Conservation (phyloP, 2,888 invertebrate genomes). For the Enchytraeus crypticus region DNA sequence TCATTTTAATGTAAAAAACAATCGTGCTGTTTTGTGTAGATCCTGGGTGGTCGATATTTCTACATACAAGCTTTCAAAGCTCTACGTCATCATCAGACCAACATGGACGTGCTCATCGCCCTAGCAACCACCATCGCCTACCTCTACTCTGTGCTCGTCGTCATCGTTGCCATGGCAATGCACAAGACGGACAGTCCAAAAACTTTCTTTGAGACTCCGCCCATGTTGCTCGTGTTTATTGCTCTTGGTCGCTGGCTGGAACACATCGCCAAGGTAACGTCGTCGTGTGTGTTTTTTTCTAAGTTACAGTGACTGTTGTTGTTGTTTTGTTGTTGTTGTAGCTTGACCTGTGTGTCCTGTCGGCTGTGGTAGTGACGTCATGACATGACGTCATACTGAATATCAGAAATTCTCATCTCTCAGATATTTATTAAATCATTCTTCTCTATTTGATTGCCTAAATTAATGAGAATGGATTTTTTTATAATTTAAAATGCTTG, state of each 20-base stretch:
- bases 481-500: too few relatives aligned
- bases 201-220: slow-evolving; percentile 98
- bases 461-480: too few relatives aligned
- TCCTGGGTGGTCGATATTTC: slow-evolving; percentile 91
- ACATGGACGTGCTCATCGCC: slow-evolving; percentile 97
- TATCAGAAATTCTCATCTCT: too few relatives aligned
- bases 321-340: too few relatives aligned
- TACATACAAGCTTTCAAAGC: slow-evolving; percentile 89
- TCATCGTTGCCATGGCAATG: slow-evolving; percentile 64
- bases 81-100: slow-evolving; percentile 80
- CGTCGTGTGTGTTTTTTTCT: too few relatives aligned
- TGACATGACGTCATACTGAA: too few relatives aligned
- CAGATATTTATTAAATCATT: too few relatives aligned
- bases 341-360: not conserved
- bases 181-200: slow-evolving; percentile 73
- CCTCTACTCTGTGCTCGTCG: slow-evolving; percentile 71
- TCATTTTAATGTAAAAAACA: too few relatives aligned
- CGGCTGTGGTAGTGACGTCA: not conserved
- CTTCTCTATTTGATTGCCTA: too few relatives aligned
- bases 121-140: slow-evolving; percentile 95
- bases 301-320: too few relatives aligned
- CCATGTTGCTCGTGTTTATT: slow-evolving; percentile 95
- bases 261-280: slow-evolving; percentile 85
- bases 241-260: slow-evolving; percentile 94
- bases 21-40: slow-evolving; percentile 57